Conservation (phyloP, 1,140 invertebrate genomes). For the Sarcophaga peregrina region DNA sequence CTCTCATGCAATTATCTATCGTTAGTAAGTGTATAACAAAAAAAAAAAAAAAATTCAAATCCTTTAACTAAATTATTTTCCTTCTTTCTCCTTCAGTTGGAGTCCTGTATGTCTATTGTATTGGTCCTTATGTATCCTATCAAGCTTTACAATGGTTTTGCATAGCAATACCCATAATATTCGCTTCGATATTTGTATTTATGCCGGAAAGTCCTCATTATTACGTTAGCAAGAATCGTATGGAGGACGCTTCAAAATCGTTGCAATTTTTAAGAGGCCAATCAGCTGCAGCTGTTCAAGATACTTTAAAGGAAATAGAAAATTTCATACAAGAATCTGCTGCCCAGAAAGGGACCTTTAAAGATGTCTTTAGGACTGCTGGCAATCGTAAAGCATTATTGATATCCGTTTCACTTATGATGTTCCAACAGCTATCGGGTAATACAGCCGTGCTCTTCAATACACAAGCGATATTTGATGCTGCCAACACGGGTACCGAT, state of each 20-base stretch:
- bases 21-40: slow-evolving; percentile 28
- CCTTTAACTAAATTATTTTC: neutral
- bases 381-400: slow-evolving; percentile 72
- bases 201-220: slow-evolving; percentile 85
- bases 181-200: slow-evolving; percentile 74
- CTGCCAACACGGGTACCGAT: slow-evolving; percentile 70
- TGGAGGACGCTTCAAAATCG: slow-evolving; percentile 71
- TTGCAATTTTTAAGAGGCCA: slow-evolving; percentile 74
- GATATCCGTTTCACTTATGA: slow-evolving; percentile 75
- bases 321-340: slow-evolving; percentile 67
- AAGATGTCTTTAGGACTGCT: slow-evolving; percentile 69
- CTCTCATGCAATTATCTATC: slow-evolving; percentile 78
- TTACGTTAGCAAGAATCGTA: slow-evolving; percentile 70
- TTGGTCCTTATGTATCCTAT: slow-evolving; percentile 79
- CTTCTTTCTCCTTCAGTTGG: slow-evolving; percentile 69
- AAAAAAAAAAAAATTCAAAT: neutral
- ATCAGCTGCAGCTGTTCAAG: slow-evolving; percentile 64
- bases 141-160: slow-evolving; percentile 61
- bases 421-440: slow-evolving; percentile 79
- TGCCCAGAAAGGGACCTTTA: slow-evolving; percentile 63
- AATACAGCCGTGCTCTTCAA: slow-evolving; percentile 85
- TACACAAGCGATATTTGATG: slow-evolving; percentile 74
- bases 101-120: slow-evolving; percentile 76
- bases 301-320: slow-evolving; percentile 70
- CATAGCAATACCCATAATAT: slow-evolving; percentile 70